Evolutionary conservation across 35 echinoderm and acorn worm genomes (phyloP).

Genomic region (Apostichopus parvimensis): DNA sequence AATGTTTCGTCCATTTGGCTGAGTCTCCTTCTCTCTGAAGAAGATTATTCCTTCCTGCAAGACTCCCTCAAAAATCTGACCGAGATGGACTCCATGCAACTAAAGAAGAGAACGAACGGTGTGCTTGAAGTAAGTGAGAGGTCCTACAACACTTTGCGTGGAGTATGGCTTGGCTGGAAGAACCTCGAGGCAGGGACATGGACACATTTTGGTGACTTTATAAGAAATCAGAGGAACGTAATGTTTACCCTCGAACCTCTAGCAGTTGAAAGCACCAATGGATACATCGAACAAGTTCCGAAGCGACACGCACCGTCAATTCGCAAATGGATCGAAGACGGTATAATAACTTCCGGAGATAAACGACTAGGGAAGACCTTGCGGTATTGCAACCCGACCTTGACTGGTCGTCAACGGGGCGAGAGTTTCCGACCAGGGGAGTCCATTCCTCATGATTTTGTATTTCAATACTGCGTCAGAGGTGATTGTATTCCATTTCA

Average conservation of each 20-base stretch:
- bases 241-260: neutral
- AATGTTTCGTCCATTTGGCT: neutral
- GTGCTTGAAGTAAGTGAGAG: neutral
- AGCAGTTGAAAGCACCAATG: neutral
- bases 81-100: neutral
- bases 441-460: neutral
- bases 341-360: slow-evolving; percentile 23
- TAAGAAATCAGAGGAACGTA: slow-evolving; percentile 4
- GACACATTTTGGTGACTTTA: slow-evolving; percentile 2
- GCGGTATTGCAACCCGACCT: slow-evolving; percentile 60
- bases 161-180: slow-evolving; percentile 61
- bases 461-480: slow-evolving; percentile 39
- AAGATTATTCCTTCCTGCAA: neutral
- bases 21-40: neutral
- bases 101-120: neutral
- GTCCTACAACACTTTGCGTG: neutral
- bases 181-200: neutral
- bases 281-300: neutral
- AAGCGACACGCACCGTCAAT: slow-evolving; percentile 16
- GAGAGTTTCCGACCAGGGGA: neutral
- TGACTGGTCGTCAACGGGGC: slow-evolving; percentile 30
- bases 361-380: neutral
- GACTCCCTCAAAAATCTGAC: neutral
- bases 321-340: slow-evolving; percentile 43
- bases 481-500: slow-evolving; percentile 47